Conservation (phyloP, 2,888 invertebrate genomes). For the Saturnia pavonia region DNA sequence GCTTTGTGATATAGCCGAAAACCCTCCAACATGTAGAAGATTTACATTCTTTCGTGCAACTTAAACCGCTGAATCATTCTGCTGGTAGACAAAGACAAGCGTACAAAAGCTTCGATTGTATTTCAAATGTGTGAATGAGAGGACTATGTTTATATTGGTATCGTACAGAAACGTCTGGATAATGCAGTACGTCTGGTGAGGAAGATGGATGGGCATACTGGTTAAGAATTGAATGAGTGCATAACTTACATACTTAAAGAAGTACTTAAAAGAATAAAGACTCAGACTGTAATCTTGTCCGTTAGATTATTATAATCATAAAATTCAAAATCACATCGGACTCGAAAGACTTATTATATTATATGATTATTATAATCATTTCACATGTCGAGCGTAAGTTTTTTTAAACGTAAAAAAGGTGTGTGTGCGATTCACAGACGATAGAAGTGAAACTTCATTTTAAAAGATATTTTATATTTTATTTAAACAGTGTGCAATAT, state of each 20-base stretch:
- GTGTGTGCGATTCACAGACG: too few species aligned
- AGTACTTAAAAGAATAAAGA: not conserved
- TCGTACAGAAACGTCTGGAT: slow-evolving; percentile 56
- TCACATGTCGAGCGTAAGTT: not conserved
- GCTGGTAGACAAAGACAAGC: slow-evolving; percentile 56
- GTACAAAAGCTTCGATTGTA: slow-evolving; percentile 42
- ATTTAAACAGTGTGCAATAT: too few species aligned
- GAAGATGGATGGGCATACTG: slow-evolving; percentile 73
- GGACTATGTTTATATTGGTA: slow-evolving; percentile 40
- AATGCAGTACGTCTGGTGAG: slow-evolving; percentile 73
- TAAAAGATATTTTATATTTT: too few species aligned
- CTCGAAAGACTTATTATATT: not conserved
- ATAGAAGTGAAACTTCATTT: too few species aligned
- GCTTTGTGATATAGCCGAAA: slow-evolving; percentile 24
- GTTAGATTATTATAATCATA: not conserved
- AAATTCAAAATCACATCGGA: not conserved
- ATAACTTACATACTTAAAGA: slow-evolving; percentile 30
- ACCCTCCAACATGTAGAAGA: slow-evolving; percentile 29
- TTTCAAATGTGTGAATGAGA: slow-evolving; percentile 51
- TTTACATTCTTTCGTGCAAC: slow-evolving; percentile 50
- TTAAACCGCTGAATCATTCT: slow-evolving; percentile 70
- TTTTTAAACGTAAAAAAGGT: not conserved
- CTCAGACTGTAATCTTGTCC: not conserved
- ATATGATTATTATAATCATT: not conserved
- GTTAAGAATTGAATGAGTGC: slow-evolving; percentile 67